Evolutionary conservation across 2,888 invertebrate species (phyloP), one percentile per base, ranked within the genome.

Genomic region (Pyrrhosoma nymphula): DNA sequence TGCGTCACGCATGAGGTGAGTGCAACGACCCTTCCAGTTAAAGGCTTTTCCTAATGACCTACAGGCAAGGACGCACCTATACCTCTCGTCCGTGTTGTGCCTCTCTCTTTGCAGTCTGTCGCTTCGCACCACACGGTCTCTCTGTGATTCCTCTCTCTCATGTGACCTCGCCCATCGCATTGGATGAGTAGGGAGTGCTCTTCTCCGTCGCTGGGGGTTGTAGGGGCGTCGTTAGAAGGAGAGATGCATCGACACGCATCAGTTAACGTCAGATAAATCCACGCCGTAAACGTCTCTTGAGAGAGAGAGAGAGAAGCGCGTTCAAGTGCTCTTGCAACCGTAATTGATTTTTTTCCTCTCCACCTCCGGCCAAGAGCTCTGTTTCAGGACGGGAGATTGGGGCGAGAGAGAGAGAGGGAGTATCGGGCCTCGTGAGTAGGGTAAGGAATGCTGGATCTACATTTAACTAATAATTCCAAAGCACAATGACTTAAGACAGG

Each of bases 31-130:
- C 18, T 35, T 16, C 60, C 18, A 20, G 30, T 82, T 30, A 82
- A 82, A 82, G 82, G 82, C 82, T 82, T 82, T 82, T 82, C 82
- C 82, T 82, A 82, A 82, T 82, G 82, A 82, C 82, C 82, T 82
- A 82, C 82, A 82, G 82, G 82, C 82, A 82, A 82, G 82, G 82
- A 82, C 82, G 82, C 35, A 82, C 82, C 82, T n/a, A n/a, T n/a
- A 20, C 23, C 69, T 35, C 35, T 30, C 82, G 82, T 14, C 26
- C 82, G 82, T 69, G 69, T 26, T 69, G 26, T 69, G 26, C 16
- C 82, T 35, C 82, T 35, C 82, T 30, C 30, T 35, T 16, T 16
- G 47, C 47, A 47, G 2, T 47, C 3, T 2, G 82, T 18, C 82
- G n/a, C 69, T 26, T 69, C 82, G 12, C 35, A 35, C 82, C 82